Base-by-base conservation (phyloP, 2,113 vertebrate genomes). In the Burhinus oedicnemus region DNA sequence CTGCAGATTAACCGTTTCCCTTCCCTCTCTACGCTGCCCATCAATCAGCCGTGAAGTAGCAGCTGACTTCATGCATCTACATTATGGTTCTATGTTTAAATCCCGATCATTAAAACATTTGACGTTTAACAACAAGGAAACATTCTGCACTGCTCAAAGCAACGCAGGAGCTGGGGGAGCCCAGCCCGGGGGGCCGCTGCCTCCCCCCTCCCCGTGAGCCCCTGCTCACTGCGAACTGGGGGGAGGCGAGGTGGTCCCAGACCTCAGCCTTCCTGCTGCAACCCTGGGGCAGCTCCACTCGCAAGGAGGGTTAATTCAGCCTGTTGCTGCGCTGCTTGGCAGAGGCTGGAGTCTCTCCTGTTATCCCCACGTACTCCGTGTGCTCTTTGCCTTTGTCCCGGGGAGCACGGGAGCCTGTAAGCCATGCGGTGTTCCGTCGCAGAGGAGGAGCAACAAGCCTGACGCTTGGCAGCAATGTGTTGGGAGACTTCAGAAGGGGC, bases 401-500 rank as follows among this genome's bases (percentile, higher is more conserved):
- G 9, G 49, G 26, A n/a, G 40, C 5, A 1, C 4, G 0, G 49
- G 26, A 72, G 80, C 52, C 66, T 47, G 2, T 22, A 12, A 54
- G 60, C 87, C 70, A 6, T 4, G 44, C 3, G 54, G 58, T 17
- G 82, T 15, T 4, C 7, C 1, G 9, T 1, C 2, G 4, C 60
- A 19, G 82, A 61, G 51, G 26, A 72, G 74, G 6, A 83, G 62
- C 16, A 3, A 25, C 1, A 23, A 83, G 65, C 52, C 64, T 11
- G 3, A 1, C 0, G 0, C 54, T 15, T 3, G 2, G 15, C 66
- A 70, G 79, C 6, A 5, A 8, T 1, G 3, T 1, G 3, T 1
- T 11, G 30, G 85, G 79, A 34, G 30, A 6, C 9, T 20, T 15
- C 23, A 6, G 58, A 19, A 36, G 66, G 90, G 29, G 11, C 62